Base-by-base conservation (phyloP, 2,797 vertebrate species). In the Semotilus atromaculatus region DNA sequence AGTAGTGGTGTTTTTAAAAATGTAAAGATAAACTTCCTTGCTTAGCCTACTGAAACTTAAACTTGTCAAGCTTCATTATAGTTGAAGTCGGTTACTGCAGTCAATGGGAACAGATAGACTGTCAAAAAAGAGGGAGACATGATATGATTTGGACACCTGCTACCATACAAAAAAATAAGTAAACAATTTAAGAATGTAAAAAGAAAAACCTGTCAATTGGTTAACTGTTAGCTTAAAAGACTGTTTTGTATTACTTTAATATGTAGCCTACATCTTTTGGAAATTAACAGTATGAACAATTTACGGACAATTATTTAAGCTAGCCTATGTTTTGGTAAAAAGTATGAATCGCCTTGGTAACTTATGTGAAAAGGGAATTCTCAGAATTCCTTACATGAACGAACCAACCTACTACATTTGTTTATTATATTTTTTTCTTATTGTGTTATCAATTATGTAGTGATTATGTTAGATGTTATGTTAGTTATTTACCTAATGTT, bases 1-100 rank as follows among this genome's bases (percentile, higher is more conserved):
- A 9, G 43, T 23, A 71, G 43, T 40, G 23, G 67, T 76, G 34
- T 64, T 75, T 48, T 67, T 8, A 6, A 40, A 51, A 75, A 26
- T 26, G 10, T 36, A 55, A 38, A 75, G 45, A 66, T n/a, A 72
- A 82, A 82, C 55, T 62, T 45, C 21, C 70, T 45, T 13, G 16
- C 14, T 48, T 18, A 48, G 45, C 4, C 45, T 48, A 4, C 13
- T 51, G 21, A 75, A 38, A 67, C 31, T 51, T 40, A 9, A 53
- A 68, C 29, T 58, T 14, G 45, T 38, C 31, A 14, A n/a, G 48
- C 3, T 38, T 40, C 48, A 29, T 74, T 53, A 2, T 4, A 13
- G 16, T 10, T 45, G 6, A 31, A 60, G 38, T 29, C 23, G 51
- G 5, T 72, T 48, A 31, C 55, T 45, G 58, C 29, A 64, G 7